These are phyloP conservation scores for Aphelenchoides bicaudatus DNA, from an alignment of 2,888 invertebrate genomes.

Conservation along the genomic window DNA sequence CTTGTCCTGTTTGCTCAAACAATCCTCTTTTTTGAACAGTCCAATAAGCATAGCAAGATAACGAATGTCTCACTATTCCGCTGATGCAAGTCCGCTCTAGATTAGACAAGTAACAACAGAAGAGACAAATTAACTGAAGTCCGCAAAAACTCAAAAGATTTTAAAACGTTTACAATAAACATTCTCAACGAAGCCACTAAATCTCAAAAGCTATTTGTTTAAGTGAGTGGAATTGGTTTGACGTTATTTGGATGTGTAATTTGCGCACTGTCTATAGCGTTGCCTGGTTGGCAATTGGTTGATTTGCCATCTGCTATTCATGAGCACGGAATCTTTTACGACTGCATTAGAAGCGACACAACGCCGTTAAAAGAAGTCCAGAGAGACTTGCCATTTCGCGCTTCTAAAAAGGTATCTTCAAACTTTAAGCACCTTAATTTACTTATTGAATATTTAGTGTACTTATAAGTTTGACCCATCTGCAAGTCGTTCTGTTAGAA, in stretches of 20 bases:
- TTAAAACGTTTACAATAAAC: too few species aligned
- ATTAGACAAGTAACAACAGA: too few species aligned
- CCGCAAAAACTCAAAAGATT: too few species aligned
- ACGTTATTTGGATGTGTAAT: constrained; percentile 36
- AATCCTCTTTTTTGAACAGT: too few species aligned
- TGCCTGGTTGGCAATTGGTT: constrained; percentile 36
- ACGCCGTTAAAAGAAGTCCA: constrained; percentile 23
- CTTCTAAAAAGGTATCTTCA: neutral
- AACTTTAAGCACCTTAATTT: neutral
- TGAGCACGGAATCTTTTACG: constrained; percentile 42
- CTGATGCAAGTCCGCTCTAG: too few species aligned
- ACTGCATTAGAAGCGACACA: constrained; percentile 38
- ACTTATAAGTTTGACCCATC: constrained; percentile 31
- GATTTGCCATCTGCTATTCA: constrained; percentile 33
- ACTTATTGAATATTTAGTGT: neutral
- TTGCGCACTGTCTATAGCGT: constrained; percentile 27
- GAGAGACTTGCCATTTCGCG: constrained; percentile 21
- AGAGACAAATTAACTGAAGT: too few species aligned
- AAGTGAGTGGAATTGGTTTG: constrained; percentile 24
- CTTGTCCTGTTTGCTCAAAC: too few species aligned
- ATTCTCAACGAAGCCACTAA: too few species aligned
- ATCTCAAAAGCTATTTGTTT: constrained; percentile 16
- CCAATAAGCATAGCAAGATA: too few species aligned
- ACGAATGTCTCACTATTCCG: too few species aligned
- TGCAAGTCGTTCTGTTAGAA: constrained; percentile 20